Conservation (phyloP, 2,888 invertebrate genomes). For the Lamellibrachia columna region DNA sequence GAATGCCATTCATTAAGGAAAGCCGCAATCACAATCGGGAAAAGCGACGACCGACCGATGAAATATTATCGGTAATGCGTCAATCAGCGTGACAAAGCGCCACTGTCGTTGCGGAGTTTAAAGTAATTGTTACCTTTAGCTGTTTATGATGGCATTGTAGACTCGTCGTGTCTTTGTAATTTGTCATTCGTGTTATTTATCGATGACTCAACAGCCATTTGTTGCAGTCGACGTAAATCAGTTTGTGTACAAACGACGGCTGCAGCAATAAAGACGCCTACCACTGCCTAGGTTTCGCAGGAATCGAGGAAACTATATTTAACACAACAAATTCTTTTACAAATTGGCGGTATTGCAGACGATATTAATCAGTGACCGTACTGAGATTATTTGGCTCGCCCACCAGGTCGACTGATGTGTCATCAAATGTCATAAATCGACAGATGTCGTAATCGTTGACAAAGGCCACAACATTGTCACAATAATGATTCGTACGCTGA, state of each 20-base stretch:
- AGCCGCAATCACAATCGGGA: background rate
- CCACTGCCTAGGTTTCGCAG: background rate
- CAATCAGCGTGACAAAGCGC: constrained; percentile 1
- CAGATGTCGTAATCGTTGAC: background rate
- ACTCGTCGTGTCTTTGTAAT: background rate
- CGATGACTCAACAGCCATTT: background rate
- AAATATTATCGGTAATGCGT: background rate
- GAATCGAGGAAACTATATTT: background rate
- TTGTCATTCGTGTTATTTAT: background rate
- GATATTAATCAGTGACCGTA: background rate
- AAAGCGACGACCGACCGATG: background rate
- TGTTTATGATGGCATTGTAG: constrained; percentile 3
- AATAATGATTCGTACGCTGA: too few relatives aligned
- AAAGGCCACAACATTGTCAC: background rate
- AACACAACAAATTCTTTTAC: background rate
- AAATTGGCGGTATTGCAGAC: background rate
- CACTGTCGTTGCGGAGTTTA: background rate
- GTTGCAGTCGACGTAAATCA: background rate
- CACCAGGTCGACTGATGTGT: background rate
- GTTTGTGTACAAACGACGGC: background rate
- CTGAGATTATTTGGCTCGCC: background rate
- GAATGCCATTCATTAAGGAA: background rate
- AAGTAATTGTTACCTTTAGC: constrained; percentile 1
- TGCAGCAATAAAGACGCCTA: background rate
- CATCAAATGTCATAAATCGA: background rate